phyloP scores from a whole-genome alignment of 1,140 invertebrate species.

The Aphelinus certus region DNA sequence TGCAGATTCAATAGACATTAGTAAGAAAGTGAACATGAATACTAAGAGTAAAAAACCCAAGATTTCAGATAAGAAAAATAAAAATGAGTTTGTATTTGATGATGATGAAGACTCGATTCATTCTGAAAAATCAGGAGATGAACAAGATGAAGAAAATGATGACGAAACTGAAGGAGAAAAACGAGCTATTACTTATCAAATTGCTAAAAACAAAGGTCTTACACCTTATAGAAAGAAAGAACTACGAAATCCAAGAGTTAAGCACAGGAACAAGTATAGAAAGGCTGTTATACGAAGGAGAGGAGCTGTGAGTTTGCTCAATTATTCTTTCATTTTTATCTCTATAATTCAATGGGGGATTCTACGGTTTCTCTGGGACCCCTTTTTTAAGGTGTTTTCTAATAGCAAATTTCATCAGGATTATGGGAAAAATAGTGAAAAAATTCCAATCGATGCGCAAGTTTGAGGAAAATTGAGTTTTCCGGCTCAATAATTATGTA shows the following conservation, averaged over 20 bases:
- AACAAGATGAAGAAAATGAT: conserved; percentile 30
- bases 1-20: conserved; percentile 32
- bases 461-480: too few relatives aligned
- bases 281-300: conserved; percentile 91
- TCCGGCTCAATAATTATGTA: too few relatives aligned
- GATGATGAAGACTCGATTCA: not conserved
- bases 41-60: conserved; percentile 16
- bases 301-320: conserved; percentile 74
- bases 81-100: conserved; percentile 22
- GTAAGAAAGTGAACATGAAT: not conserved
- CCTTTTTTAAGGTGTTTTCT: not conserved
- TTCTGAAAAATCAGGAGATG: not conserved
- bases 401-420: not conserved
- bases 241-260: conserved; percentile 91
- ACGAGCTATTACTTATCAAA: conserved; percentile 89
- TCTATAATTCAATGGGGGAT: not conserved
- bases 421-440: too few relatives aligned
- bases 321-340: conserved; percentile 19
- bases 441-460: too few relatives aligned
- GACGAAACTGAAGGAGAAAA: conserved; percentile 66
- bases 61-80: conserved; percentile 10
- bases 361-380: too few relatives aligned
- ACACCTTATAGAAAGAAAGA: conserved; percentile 91
- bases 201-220: conserved; percentile 94
- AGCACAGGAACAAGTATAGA: conserved; percentile 89